These are phyloP conservation scores for Otolemur garnettii DNA, from an alignment of 2,113 vertebrate genomes.

Conservation along the genomic window DNA sequence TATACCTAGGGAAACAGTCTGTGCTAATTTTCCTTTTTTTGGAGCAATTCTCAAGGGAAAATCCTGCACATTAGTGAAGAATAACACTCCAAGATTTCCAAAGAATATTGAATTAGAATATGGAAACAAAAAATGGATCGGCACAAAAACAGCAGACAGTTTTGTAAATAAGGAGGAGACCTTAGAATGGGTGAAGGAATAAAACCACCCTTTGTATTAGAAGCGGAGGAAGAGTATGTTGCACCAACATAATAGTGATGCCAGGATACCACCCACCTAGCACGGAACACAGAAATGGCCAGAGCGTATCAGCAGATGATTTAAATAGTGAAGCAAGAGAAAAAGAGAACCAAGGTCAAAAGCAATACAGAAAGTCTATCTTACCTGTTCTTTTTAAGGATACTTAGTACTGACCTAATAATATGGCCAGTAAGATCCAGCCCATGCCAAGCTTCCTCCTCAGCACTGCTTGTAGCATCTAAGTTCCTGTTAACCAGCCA, in stretches of 20 bases:
- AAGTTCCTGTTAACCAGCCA: not conserved
- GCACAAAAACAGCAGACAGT: not conserved
- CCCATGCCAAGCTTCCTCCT: fast-evolving
- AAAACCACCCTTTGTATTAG: not conserved
- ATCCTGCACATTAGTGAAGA: not conserved
- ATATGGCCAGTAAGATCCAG: not conserved
- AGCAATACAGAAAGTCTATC: not conserved
- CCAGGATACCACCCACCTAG: not conserved
- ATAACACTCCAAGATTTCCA: not conserved
- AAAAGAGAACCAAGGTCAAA: not conserved
- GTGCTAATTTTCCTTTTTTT: not conserved
- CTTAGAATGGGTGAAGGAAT: not conserved
- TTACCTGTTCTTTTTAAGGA: not conserved
- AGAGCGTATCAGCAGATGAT: not conserved
- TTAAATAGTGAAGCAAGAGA: not conserved
- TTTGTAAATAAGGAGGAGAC: not conserved
- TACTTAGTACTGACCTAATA: not conserved
- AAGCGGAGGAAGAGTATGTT: not conserved
- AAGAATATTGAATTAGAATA: not conserved
- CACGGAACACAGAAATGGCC: not conserved
- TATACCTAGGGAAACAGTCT: not conserved
- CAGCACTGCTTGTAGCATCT: fast-evolving
- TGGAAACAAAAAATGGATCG: not conserved
- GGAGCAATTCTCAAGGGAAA: not conserved
- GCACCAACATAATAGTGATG: not conserved